A percentile compares a stretch with the other conserved stretches of the same genome.
These are phyloP conservation scores for Danaus chrysippus DNA, from an alignment of 2,888 invertebrate species.

Conservation along the genomic window DNA sequence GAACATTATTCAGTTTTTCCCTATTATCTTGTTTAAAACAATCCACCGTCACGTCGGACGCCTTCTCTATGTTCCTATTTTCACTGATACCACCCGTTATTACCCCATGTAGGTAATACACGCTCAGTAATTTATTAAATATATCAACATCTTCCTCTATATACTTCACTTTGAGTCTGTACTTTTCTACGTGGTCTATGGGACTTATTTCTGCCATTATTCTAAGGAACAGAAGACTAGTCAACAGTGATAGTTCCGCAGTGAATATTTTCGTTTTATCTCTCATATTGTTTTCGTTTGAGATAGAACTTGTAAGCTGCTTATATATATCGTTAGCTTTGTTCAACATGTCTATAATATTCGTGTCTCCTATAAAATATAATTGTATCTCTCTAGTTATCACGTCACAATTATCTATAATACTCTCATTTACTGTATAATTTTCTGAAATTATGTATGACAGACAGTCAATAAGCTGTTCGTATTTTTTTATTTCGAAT, in stretches of 20 bases:
- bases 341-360: slow-evolving; percentile 39
- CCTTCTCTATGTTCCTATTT: slow-evolving; percentile 48
- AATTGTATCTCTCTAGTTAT: slow-evolving; percentile 28
- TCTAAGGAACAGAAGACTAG: slow-evolving; percentile 77
- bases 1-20: slow-evolving; percentile 54
- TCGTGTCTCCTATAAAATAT: slow-evolving; percentile 42
- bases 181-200: slow-evolving; percentile 92
- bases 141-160: slow-evolving; percentile 83
- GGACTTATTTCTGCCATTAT: slow-evolving; percentile 82
- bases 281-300: slow-evolving; percentile 22
- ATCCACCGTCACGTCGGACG: slow-evolving; percentile 45
- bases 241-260: slow-evolving; percentile 54
- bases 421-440: slow-evolving; percentile 18
- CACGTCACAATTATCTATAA: slow-evolving; percentile 11
- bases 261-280: slow-evolving; percentile 46
- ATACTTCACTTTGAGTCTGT: slow-evolving; percentile 84
- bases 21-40: slow-evolving; percentile 42
- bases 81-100: slow-evolving; percentile 53
- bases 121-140: slow-evolving; percentile 75
- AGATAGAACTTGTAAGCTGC: slow-evolving; percentile 35
- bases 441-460: slow-evolving; percentile 38
- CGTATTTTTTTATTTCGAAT: slow-evolving; percentile 59
- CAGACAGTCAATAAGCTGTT: slow-evolving; percentile 48
- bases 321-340: slow-evolving; percentile 43
- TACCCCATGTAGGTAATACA: slow-evolving; percentile 77